Conservation (phyloP, 2,888 invertebrate species). For the Campopleginae sp. region DNA sequence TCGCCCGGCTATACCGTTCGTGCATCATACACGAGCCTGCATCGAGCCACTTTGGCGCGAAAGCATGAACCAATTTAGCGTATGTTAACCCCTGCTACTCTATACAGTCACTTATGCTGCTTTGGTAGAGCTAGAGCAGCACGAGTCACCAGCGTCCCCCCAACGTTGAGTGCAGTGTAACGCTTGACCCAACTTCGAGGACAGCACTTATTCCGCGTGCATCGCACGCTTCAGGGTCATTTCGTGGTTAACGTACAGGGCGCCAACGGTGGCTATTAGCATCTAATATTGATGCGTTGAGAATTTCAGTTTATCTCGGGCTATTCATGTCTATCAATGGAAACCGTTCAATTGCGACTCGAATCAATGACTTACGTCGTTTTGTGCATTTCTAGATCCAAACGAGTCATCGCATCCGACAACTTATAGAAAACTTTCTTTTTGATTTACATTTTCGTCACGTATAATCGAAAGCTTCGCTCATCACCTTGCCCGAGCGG, state of each 20-base stretch:
- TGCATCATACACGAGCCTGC: slow-evolving; percentile 23
- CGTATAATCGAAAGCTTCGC: background rate
- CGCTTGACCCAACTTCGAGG: slow-evolving; percentile 52
- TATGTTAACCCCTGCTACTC: slow-evolving; percentile 71
- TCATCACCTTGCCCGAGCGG: slow-evolving; percentile 14
- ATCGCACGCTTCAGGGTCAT: slow-evolving; percentile 14
- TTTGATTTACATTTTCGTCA: background rate
- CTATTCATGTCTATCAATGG: background rate
- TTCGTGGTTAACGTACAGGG: background rate
- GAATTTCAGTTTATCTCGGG: background rate
- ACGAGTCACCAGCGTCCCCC: slow-evolving; percentile 15
- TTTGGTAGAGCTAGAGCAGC: background rate
- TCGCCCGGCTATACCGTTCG: background rate
- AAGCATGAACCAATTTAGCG: slow-evolving; percentile 73
- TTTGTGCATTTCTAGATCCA: background rate
- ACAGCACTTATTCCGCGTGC: slow-evolving; percentile 28
- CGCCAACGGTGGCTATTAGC: slow-evolving; percentile 11
- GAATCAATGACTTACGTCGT: too few species aligned
- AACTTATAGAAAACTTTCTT: background rate
- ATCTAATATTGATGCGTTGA: slow-evolving; percentile 7
- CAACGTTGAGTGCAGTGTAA: slow-evolving; percentile 12
- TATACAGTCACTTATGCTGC: slow-evolving; percentile 10
- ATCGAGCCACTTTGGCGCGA: slow-evolving; percentile 37
- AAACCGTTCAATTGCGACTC: background rate
- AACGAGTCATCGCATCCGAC: background rate